phyloP scores from a whole-genome alignment of 2,113 vertebrate species.

The Melanocharis versteri region DNA sequence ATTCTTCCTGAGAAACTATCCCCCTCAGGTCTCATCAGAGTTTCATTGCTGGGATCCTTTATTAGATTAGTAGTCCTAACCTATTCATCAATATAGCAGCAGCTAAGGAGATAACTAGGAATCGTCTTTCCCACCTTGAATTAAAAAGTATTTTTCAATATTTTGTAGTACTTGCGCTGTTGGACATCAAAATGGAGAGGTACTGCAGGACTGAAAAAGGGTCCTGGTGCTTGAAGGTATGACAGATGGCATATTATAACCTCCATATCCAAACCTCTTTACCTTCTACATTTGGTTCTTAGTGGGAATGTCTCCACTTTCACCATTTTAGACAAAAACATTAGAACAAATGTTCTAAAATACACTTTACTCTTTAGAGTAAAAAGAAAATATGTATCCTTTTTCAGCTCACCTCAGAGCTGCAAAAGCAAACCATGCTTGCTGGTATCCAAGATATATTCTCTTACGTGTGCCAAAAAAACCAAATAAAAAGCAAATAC shows the following conservation, averaged over 20 bases:
- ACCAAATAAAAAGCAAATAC: neutral
- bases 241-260: neutral
- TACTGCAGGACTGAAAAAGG: neutral
- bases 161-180: neutral
- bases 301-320: neutral
- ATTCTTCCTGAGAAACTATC: neutral
- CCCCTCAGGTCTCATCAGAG: neutral
- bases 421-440: neutral
- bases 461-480: accelerated
- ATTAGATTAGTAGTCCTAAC: neutral
- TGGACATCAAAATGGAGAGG: neutral
- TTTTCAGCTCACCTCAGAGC: neutral
- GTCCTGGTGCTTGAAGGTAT: neutral
- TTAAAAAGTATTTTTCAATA: neutral
- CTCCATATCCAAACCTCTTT: neutral
- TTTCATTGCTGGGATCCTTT: neutral
- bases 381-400: accelerated
- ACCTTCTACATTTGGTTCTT: neutral
- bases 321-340: neutral
- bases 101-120: neutral
- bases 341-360: neutral
- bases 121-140: neutral
- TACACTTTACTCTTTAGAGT: neutral
- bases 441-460: neutral
- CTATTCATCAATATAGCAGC: neutral